Evolutionary conservation across 2,888 invertebrate species (phyloP).

Genomic region (Papilio elwesi): DNA sequence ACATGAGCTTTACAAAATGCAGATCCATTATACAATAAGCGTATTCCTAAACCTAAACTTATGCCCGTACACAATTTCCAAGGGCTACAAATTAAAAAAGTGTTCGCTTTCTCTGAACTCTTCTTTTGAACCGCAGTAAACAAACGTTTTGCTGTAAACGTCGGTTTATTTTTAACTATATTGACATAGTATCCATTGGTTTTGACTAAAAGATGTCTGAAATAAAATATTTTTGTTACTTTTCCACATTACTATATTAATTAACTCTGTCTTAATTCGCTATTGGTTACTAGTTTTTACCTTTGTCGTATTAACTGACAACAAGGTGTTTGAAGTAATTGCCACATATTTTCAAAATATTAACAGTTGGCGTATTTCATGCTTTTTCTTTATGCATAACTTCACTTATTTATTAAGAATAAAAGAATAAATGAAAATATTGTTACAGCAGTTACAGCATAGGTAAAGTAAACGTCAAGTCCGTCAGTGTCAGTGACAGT

Average conservation of each 20-base stretch:
- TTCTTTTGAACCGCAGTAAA: conserved; percentile 62
- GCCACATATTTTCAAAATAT: conserved; percentile 67
- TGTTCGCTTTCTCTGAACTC: conserved; percentile 60
- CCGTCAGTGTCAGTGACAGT: not conserved
- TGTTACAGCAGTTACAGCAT: conserved; percentile 1
- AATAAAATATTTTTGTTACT: conserved; percentile 45
- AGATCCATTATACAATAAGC: conserved; percentile 76
- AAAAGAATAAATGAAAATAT: not conserved
- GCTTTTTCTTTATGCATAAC: conserved; percentile 53
- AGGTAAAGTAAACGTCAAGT: not conserved
- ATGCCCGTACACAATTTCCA: conserved; percentile 79
- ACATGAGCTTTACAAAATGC: conserved; percentile 87
- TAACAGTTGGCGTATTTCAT: conserved; percentile 33
- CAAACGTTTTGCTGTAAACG: conserved; percentile 61
- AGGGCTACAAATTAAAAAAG: conserved; percentile 66
- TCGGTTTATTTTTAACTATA: conserved; percentile 65
- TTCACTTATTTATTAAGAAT: conserved; percentile 44
- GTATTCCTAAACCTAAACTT: conserved; percentile 70
- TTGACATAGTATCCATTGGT: conserved; percentile 61
- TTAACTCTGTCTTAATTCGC: not conserved
- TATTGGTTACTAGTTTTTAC: conserved; percentile 54
- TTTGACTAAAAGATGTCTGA: conserved; percentile 66
- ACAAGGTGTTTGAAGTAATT: conserved; percentile 67
- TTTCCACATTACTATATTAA: conserved; percentile 40
- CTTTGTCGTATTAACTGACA: conserved; percentile 67